Evolutionary conservation across 2,797 vertebrate species (phyloP).

Genomic region (Muraenolepis orangiensis): DNA sequence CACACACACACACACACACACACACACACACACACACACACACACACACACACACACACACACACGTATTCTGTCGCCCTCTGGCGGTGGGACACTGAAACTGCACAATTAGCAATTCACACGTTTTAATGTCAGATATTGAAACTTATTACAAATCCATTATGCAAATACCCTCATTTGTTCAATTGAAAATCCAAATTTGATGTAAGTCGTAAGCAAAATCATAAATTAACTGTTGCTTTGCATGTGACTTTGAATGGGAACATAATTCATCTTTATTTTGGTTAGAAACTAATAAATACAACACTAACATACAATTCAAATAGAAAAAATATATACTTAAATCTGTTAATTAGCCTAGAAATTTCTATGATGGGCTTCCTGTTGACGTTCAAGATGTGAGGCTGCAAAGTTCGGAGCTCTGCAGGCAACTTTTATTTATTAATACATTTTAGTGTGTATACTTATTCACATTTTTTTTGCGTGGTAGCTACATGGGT

Average conservation of each 20-base stretch:
- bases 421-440: too few relatives aligned
- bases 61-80: constrained; percentile 38
- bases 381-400: too few relatives aligned
- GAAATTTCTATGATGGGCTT: constrained; percentile 30
- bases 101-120: constrained; percentile 9
- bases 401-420: too few relatives aligned
- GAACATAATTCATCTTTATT: constrained; percentile 20
- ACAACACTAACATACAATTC: constrained; percentile 53
- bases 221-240: constrained; percentile 49
- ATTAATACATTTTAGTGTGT: too few relatives aligned
- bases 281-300: constrained; percentile 62
- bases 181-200: constrained; percentile 63
- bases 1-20: background rate
- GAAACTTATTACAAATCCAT: constrained; percentile 71
- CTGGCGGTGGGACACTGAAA: constrained; percentile 43
- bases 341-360: constrained; percentile 39
- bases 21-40: constrained; percentile 1
- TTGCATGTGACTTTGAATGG: constrained; percentile 17
- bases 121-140: constrained; percentile 57
- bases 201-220: constrained; percentile 33
- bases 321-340: constrained; percentile 46
- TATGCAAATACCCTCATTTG: constrained; percentile 60
- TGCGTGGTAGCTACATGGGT: too few relatives aligned
- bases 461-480: too few relatives aligned
- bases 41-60: background rate